These are phyloP conservation scores for Rissa tridactyla DNA, from an alignment of 2,113 vertebrate species.

Conservation along the genomic window DNA sequence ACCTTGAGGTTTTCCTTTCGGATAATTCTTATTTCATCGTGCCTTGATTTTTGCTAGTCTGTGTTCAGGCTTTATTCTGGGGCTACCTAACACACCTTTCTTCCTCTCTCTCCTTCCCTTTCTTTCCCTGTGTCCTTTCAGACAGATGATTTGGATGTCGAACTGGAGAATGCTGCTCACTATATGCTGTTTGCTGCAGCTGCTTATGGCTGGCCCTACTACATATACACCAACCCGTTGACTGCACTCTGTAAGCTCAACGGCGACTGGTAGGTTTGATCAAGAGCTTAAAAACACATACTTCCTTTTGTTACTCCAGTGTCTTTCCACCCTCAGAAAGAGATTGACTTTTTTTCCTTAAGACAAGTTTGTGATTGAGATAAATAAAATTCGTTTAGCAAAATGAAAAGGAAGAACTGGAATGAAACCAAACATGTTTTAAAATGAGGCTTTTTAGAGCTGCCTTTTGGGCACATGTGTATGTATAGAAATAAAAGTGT, in stretches of 20 bases:
- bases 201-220: slow-evolving; percentile 95
- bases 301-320: not conserved
- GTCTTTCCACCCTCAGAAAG: not conserved
- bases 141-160: slow-evolving; percentile 82
- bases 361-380: not conserved
- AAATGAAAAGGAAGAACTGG: not conserved
- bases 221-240: slow-evolving; percentile 85
- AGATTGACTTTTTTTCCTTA: not conserved
- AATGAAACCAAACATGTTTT: not conserved
- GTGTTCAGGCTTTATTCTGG: not conserved
- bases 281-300: not conserved
- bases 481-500: not conserved
- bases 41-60: not conserved
- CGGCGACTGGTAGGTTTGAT: slow-evolving; percentile 84
- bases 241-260: slow-evolving; percentile 88
- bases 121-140: slow-evolving; percentile 23
- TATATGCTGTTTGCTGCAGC: slow-evolving; percentile 92
- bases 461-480: not conserved
- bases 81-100: not conserved
- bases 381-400: not conserved
- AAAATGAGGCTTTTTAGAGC: not conserved
- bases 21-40: not conserved
- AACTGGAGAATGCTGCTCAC: slow-evolving; percentile 88
- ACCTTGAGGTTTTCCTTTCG: not conserved
- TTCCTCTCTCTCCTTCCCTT: not conserved